Evolutionary conservation across 2,797 vertebrate genomes (phyloP).

Genomic region (Thripadectes ignobilis): DNA sequence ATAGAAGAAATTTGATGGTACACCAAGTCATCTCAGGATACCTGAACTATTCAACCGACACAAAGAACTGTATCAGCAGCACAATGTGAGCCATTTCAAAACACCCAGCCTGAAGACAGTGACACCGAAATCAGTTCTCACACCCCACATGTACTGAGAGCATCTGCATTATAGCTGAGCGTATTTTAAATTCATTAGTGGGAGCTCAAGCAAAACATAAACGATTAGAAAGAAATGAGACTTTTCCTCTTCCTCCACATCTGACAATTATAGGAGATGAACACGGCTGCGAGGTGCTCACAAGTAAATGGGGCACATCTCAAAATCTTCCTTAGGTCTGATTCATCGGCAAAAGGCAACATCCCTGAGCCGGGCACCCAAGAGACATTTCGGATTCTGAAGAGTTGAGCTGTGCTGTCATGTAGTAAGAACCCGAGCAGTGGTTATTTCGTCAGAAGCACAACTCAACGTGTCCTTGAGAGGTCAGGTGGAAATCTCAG

Average conservation of each 20-base stretch:
- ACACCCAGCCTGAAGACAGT: neutral
- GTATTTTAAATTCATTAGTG: slow-evolving; percentile 46
- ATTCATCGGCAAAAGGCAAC: neutral
- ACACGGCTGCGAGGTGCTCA: neutral
- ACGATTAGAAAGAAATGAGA: slow-evolving; percentile 43
- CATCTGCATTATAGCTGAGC: neutral
- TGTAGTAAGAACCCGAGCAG: neutral
- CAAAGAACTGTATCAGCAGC: neutral
- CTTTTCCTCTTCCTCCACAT: slow-evolving; percentile 19
- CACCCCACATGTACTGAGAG: neutral
- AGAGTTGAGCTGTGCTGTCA: slow-evolving; percentile 15
- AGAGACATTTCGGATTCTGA: neutral
- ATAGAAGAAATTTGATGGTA: neutral
- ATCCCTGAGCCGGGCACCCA: neutral
- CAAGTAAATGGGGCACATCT: slow-evolving; percentile 2
- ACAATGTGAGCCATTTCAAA: neutral
- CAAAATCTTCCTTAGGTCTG: neutral
- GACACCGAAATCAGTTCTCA: neutral
- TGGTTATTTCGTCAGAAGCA: neutral
- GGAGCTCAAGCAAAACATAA: slow-evolving; percentile 52
- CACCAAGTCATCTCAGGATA: neutral
- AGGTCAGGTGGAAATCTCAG: neutral
- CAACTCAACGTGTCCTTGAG: neutral
- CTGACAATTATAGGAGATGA: slow-evolving; percentile 10
- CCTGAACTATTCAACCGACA: neutral